Base-by-base conservation (phyloP, 2,113 vertebrate genomes). In the Pionites leucogaster region DNA sequence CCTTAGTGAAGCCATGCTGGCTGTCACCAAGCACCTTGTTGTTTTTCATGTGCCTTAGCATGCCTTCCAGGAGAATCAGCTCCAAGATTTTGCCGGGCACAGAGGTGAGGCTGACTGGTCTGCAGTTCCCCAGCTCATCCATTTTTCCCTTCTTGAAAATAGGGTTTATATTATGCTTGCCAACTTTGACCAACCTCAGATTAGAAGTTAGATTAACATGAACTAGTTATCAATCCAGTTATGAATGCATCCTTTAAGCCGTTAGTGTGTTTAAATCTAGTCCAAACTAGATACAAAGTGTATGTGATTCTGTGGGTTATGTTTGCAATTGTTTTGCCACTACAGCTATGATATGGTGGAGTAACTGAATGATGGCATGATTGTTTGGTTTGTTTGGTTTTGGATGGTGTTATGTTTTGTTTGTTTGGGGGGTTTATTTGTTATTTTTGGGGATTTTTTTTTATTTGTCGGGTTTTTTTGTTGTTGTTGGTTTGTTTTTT, bases 151-250 rank as follows among this genome's bases (percentile, higher is more conserved):
- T 55, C 53, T 55, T 55, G 53, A 19, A 55, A 55, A 31, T 19
- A 7, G 29, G 17, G 53, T 5, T 31, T 55, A 55, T 55, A 31
- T 55, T 55, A 33, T 55, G 55, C n/a, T n/a, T 57, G 20, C 25
- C 15, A 71, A 8, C 46, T 1, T 0, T 1, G 1, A 67, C 35
- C 39, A 78, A 7, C 6, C 3, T 62, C 28, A 53, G 47, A 69
- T 55, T 25, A 39, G 29, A 63, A 77, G 8, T 81, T 64, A 70
- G 63, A 60, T 84, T 46, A 76, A 42, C 42, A 63, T 13, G 46
- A 71, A 16, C 17, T 17, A 19, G 37, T 31, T 11, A 11, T 64
- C 35, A 81, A 0, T 77, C 9, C 39, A 42, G 52, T 20, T 6
- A 27, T 8, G 3, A 76, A 18, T 28, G 23, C 17, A 22, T 71